These are phyloP conservation scores for Leistus spinibarbis DNA, from an alignment of 2,888 invertebrate genomes.

Conservation along the genomic window DNA sequence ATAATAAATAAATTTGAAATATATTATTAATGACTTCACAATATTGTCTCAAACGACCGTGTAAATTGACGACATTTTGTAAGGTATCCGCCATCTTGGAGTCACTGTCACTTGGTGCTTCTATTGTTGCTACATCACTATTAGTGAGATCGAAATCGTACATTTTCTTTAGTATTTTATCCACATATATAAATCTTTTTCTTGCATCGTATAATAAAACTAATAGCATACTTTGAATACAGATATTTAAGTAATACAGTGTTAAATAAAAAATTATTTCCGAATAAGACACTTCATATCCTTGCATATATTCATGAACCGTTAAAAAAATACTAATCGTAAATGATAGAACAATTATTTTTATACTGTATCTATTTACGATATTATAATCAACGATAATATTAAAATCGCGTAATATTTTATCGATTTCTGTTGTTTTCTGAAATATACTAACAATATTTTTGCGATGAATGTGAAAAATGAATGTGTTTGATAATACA, in stretches of 20 bases:
- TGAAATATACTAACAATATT: not conserved
- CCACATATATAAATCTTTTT: not conserved
- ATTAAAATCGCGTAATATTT: not conserved
- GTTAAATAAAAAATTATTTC: too few relatives aligned
- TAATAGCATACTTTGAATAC: not conserved
- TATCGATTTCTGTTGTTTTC: not conserved
- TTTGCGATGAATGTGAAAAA: conserved; percentile 5
- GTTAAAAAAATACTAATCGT: not conserved
- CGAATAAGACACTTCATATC: too few relatives aligned
- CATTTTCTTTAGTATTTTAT: not conserved
- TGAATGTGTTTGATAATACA: not conserved
- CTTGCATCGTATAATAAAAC: not conserved
- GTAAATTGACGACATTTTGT: not conserved
- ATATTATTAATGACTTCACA: not conserved
- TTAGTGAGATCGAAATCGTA: not conserved
- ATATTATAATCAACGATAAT: not conserved
- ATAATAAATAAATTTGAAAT: not conserved
- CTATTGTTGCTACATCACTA: not conserved
- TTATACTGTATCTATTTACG: not conserved
- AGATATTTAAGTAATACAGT: too few relatives aligned
- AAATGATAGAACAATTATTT: not conserved
- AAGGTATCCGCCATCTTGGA: not conserved
- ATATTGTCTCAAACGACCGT: not conserved
- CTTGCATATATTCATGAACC: not conserved
- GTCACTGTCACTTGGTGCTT: not conserved